A percentile compares a stretch with the other conserved stretches of the same genome.
Conservation (phyloP, 2,113 vertebrate genomes). For the Actenoides lindsayi region DNA sequence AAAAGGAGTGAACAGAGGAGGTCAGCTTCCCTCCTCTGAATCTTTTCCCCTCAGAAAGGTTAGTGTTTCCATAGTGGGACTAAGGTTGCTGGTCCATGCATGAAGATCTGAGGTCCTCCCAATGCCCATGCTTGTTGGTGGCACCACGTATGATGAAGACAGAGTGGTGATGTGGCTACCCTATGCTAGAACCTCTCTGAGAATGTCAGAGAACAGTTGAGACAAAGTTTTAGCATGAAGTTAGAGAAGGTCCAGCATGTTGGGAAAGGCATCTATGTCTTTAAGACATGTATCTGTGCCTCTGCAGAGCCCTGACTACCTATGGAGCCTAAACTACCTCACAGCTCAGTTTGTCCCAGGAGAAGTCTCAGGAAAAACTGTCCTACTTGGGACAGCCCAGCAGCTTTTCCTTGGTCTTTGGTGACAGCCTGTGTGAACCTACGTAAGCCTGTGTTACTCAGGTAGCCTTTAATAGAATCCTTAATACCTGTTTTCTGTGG, state of each 20-base stretch:
- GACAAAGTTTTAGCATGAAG: not conserved
- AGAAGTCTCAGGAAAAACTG: not conserved
- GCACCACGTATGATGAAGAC: rapidly evolving
- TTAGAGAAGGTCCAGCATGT: not conserved
- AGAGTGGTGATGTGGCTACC: not conserved
- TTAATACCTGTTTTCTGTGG: not conserved
- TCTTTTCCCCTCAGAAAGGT: not conserved
- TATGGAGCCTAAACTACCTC: not conserved
- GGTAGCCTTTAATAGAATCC: not conserved
- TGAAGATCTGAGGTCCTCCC: not conserved
- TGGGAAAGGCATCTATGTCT: not conserved
- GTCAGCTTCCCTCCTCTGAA: not conserved
- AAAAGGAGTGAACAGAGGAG: not conserved
- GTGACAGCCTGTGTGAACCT: not conserved
- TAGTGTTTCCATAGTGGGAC: not conserved
- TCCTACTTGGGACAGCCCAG: not conserved
- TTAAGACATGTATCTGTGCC: not conserved
- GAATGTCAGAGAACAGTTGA: not conserved
- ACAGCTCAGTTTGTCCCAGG: not conserved
- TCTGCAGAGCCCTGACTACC: not conserved
- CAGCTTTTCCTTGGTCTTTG: not conserved
- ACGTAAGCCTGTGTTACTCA: not conserved
- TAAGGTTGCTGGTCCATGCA: not conserved
- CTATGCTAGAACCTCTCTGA: not conserved
- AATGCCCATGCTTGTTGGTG: rapidly evolving